Conservation (phyloP, 2,113 vertebrate genomes). For the Calcarius ornatus region DNA sequence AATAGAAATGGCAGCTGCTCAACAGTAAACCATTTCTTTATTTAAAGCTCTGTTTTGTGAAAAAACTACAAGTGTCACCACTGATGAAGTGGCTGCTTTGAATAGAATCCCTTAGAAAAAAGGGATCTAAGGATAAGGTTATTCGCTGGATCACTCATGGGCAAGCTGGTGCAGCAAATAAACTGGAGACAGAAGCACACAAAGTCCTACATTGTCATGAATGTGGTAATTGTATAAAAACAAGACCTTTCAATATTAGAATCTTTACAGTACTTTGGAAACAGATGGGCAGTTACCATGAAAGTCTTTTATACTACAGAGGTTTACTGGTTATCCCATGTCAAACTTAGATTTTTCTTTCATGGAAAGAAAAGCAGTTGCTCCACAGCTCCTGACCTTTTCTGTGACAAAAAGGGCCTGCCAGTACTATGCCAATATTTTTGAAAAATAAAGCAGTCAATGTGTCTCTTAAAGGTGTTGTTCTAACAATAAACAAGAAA, state of each 20-base stretch:
- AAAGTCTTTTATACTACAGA: background rate
- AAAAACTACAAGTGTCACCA: background rate
- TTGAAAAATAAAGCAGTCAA: background rate
- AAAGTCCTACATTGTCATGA: background rate
- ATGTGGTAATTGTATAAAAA: background rate
- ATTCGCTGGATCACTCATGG: background rate
- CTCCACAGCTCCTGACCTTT: background rate
- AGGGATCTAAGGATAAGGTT: too few relatives aligned
- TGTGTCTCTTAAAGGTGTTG: background rate
- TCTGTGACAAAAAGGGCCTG: background rate
- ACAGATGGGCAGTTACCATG: background rate
- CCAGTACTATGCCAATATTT: background rate
- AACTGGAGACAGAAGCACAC: background rate
- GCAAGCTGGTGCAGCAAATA: background rate
- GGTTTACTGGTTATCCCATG: background rate
- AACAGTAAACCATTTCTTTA: accelerated
- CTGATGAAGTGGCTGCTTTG: background rate
- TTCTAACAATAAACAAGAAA: background rate
- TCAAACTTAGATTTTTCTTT: background rate
- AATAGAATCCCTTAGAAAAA: background rate
- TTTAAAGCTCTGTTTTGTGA: background rate
- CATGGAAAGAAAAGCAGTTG: background rate
- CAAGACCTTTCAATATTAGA: background rate
- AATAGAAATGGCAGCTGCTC: background rate
- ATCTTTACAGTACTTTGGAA: background rate